These are phyloP conservation scores for Sceliomorpha sp. DNA, from an alignment of 2,888 invertebrate genomes.

Conservation along the genomic window DNA sequence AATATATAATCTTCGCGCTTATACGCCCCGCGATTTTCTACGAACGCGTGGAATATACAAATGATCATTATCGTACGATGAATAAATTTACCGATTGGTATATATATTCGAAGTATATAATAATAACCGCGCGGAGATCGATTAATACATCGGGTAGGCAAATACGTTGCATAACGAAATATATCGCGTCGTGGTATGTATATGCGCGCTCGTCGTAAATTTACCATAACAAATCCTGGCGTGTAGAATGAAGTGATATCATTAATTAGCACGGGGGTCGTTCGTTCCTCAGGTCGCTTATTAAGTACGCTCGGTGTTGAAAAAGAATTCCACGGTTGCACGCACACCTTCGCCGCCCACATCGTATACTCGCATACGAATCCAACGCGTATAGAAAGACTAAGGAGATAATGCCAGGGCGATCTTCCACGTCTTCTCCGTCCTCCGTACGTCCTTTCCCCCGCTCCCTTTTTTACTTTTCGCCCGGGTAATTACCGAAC, in stretches of 20 bases:
- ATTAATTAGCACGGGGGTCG: slow-evolving; percentile 43
- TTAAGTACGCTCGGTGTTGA: slow-evolving; percentile 24
- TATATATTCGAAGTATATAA: slow-evolving; percentile 31
- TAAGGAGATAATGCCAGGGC: too few species aligned
- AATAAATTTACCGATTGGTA: slow-evolving; percentile 6
- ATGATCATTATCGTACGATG: too few species aligned
- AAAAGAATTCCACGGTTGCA: slow-evolving; percentile 33
- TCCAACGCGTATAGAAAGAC: slow-evolving; percentile 2
- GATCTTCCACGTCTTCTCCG: too few species aligned
- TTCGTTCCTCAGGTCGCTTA: slow-evolving; percentile 34
- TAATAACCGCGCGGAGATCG: slow-evolving; percentile 28
- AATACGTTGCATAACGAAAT: slow-evolving; percentile 39
- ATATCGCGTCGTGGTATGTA: slow-evolving; percentile 13
- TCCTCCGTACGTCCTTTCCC: too few species aligned
- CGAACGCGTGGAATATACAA: too few species aligned
- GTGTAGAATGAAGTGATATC: slow-evolving; percentile 38
- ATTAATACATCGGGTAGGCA: slow-evolving; percentile 50
- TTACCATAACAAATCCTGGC: slow-evolving; percentile 32
- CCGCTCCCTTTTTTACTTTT: slow-evolving; percentile 25
- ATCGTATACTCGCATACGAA: slow-evolving; percentile 15
- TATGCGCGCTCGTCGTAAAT: slow-evolving; percentile 27
- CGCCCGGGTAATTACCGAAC: slow-evolving; percentile 15
- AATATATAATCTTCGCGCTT: slow-evolving; percentile 29
- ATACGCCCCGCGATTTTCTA: slow-evolving; percentile 2
- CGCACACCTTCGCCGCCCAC: slow-evolving; percentile 25